A percentile compares a stretch with the other conserved stretches of the same genome.
These are phyloP conservation scores for Archips crataeganus DNA, from an alignment of 2,888 invertebrate genomes.

Conservation along the genomic window DNA sequence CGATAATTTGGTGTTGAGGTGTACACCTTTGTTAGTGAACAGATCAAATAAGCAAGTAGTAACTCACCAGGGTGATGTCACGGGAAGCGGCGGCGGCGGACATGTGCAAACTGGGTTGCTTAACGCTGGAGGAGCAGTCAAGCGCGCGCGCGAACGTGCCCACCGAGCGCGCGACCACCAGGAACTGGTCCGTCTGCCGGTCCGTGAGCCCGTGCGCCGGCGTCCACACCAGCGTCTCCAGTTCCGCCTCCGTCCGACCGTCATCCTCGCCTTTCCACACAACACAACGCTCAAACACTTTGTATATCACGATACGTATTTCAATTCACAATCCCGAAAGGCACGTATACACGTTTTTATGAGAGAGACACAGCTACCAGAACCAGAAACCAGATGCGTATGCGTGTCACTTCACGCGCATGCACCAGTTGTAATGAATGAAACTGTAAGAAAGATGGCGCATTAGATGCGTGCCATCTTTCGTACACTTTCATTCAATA, in stretches of 20 bases:
- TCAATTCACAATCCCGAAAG: not conserved
- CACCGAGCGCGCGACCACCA: conserved; percentile 97
- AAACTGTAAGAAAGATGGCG: too few species aligned
- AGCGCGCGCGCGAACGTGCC: conserved; percentile 99
- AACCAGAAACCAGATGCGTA: too few species aligned
- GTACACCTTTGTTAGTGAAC: too few species aligned
- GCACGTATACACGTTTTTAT: not conserved
- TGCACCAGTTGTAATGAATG: too few species aligned
- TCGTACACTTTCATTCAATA: too few species aligned
- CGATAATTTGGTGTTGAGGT: too few species aligned
- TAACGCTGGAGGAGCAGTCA: conserved; percentile 99
- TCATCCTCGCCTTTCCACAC: conserved; percentile 84
- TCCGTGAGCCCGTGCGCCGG: conserved; percentile 96
- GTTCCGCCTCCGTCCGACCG: conserved; percentile 89
- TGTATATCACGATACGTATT: not conserved
- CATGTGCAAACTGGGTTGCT: conserved; percentile 99
- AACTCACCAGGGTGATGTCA: conserved; percentile 95
- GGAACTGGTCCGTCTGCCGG: conserved; percentile 99
- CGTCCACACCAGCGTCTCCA: conserved; percentile 98
- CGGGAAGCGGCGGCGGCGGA: conserved; percentile 99
- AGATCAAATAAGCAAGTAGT: not conserved
- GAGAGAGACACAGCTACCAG: not conserved
- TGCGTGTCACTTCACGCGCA: too few species aligned
- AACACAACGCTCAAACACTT: conserved; percentile 11
- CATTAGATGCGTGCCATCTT: too few species aligned